Percentiles rank a stretch among this genome's conserved stretches.
Conservation (phyloP, 2,113 vertebrate species). For the Azemiops feae region DNA sequence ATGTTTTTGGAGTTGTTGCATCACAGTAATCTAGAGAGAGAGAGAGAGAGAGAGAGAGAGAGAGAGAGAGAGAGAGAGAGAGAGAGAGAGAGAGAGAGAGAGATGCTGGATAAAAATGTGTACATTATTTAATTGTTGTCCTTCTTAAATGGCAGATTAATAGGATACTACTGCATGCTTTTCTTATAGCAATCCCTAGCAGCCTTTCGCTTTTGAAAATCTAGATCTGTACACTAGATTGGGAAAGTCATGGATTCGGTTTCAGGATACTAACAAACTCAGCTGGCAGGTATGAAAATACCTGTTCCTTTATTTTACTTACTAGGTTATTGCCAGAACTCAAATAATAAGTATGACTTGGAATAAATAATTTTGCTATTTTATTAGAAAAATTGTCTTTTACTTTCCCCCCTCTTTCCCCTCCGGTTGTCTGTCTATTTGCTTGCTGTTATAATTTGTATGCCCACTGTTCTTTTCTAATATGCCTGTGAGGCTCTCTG, state of each 20-base stretch:
- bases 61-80: background rate
- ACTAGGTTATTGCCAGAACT: background rate
- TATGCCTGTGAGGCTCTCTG: background rate
- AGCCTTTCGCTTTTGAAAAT: background rate
- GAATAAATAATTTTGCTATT: background rate
- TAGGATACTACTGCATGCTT: background rate
- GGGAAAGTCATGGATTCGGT: background rate
- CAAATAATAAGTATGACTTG: background rate
- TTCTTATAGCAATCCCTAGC: background rate
- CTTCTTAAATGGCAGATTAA: background rate
- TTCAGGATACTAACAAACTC: background rate
- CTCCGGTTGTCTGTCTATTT: background rate
- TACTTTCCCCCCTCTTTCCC: background rate
- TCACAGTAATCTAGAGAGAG: background rate
- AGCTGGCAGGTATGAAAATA: background rate
- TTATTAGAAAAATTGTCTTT: background rate
- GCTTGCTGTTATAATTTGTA: background rate
- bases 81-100: rapidly evolving
- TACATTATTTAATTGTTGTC: background rate
- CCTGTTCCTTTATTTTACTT: background rate
- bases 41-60: background rate
- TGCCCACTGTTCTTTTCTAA: background rate
- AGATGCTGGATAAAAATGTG: too few species aligned
- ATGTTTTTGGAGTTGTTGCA: background rate
- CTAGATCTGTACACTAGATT: background rate